Base-by-base conservation (phyloP, 2,797 vertebrate species). In the Momotus momota region DNA sequence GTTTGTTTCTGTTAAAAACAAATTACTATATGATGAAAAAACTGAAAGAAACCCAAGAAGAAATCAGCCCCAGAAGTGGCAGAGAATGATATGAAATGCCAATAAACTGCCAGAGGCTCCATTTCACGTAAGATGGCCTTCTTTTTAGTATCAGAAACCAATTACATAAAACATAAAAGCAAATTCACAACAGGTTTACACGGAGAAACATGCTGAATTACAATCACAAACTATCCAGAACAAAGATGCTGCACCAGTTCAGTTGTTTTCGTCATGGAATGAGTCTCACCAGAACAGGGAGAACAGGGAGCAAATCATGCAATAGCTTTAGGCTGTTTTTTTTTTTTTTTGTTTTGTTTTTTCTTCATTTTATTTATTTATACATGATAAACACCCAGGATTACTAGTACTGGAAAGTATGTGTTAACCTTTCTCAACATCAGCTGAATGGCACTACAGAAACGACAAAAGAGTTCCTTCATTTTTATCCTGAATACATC, bases 201-300 rank as follows among this genome's bases (percentile, higher is more conserved):
- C 95, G 97, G 98, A 98, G 97, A 89, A 98, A 98, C 99, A 99
- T 99, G 99, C 99, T 98, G 98, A 98, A 98, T 97, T 97, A 98
- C 98, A 85, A 98, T 96, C 98, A 99, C 98, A 98, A 98, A 98
- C 97, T 97, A 98, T 97, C 97, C 97, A 96, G 98, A 98, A 97
- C 93, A 96, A 97, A 98, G 98, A 98, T 97, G 97, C 96, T 77
- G 97, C 94, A 98, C 96, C 96, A 96, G 96, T 98, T 98, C 97
- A 97, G 98, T 94, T 97, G 94, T 96, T 96, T 97, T 95, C 96
- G 98, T 95, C 97, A 97, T 94, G 74, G 96, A 97, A 98, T 97
- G 98, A 97, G 93, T 97, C 98, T 99, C 99, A 98, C 99, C 99
- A 99, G 99, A 98, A 98, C 98, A 95, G 98, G 99, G 98, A 99